These are phyloP conservation scores for Actinostola sp. DNA, from an alignment of 92 coral and sea anemone species.

Conservation along the genomic window DNA sequence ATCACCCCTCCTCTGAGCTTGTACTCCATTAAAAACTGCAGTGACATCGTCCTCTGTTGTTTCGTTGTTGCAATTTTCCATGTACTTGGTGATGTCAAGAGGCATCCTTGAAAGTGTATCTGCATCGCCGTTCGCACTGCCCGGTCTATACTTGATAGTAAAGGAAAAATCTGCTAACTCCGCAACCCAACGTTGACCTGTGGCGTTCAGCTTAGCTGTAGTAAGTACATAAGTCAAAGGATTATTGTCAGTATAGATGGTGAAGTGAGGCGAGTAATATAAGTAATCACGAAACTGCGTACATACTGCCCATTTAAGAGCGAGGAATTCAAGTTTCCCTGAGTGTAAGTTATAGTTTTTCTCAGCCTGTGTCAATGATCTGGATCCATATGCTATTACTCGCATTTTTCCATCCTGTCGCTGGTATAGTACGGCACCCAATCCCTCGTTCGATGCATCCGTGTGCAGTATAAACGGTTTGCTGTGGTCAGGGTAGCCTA, in stretches of 20 bases:
- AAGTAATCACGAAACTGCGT: constrained; percentile 46
- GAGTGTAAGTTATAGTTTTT: constrained; percentile 32
- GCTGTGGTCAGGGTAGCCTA: too few species aligned
- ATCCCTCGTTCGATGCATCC: too few species aligned
- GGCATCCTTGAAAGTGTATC: constrained; percentile 57
- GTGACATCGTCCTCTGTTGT: constrained; percentile 30
- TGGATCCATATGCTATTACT: constrained; percentile 52
- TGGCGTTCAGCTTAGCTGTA: constrained; percentile 49
- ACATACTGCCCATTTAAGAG: constrained; percentile 53
- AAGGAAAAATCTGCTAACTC: constrained; percentile 56
- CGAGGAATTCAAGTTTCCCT: constrained; percentile 47
- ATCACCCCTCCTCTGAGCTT: constrained; percentile 41
- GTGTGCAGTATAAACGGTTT: too few species aligned
- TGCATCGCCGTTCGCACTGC: constrained; percentile 33
- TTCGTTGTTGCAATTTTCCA: constrained; percentile 38
- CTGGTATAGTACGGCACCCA: constrained; percentile 44
- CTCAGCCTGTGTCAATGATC: constrained; percentile 42
- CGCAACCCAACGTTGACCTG: constrained; percentile 67
- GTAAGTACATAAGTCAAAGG: constrained; percentile 45
- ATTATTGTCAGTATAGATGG: constrained; percentile 47
- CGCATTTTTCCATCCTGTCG: constrained; percentile 28
- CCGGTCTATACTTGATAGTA: constrained; percentile 52
- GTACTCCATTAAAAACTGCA: constrained; percentile 40
- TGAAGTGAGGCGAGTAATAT: constrained; percentile 44
- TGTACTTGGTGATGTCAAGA: constrained; percentile 36